Evolutionary conservation across 2,113 vertebrate genomes (phyloP), one percentile per base, ranked within the genome.

Genomic region (Saccopteryx bilineata): DNA sequence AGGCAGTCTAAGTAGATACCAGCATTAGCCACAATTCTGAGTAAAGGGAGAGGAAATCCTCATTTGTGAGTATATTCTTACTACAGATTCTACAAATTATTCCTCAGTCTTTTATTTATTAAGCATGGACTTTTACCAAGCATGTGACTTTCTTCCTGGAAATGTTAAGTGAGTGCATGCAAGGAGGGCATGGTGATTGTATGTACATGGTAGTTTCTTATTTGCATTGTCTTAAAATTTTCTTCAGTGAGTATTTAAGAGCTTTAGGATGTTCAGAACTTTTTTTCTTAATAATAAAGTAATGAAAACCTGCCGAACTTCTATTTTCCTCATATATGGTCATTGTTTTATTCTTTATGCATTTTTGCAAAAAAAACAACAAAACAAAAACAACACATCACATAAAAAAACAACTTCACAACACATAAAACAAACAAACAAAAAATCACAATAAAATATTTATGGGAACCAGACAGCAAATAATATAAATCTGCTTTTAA

Each of bases 231-330:
- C 91, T 60, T 46, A 65, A 39, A 68, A 33, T 7, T 56, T 90
- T 87, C 60, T 65, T 86, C 82, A 69, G 46, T 68, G 13, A 15
- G 8, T 85, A 61, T 52, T 63, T 90, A 90, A 87, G 15, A 94
- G 15, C 33, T 72, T 92, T 54, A 58, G 4, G 28, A 61, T 31
- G 3, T 68, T 54, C 52, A 72, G 72, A 61, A 26, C 18, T 15
- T 91, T 75, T 56, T 93, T 81, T 54, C 69, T 63, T 23, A 33
- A 7, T 4, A 68, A 39, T 39, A 79, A 2, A 24, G 3, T 87
- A 46, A 71, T 71, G 10, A 71, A 91, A 31, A 15, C 13, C 31
- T 31, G 10, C 7, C 94, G 10, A 80, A 93, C 31, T 76, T 68
- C 2, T 78, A 0, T 78, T 85, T 94, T 39, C 5, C 39, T 87